Base-by-base conservation (phyloP, 2,113 vertebrate species). In the Campylorhamphus procurvoides region DNA sequence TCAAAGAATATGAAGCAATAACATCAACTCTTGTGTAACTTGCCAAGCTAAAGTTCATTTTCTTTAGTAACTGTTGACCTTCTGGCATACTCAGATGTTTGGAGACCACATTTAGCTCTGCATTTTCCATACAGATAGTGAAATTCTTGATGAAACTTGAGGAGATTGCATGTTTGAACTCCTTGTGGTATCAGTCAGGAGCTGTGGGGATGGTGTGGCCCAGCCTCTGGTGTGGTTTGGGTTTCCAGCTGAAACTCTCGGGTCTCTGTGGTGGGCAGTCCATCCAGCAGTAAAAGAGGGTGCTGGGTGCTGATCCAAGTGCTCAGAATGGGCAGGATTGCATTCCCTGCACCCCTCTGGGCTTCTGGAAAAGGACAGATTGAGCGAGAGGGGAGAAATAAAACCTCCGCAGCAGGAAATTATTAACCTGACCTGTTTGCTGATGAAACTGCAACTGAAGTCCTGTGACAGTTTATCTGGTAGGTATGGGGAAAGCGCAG, bases 41-140 rank as follows among this genome's bases (percentile, higher is more conserved):
- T 42, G 23, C 72, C 50, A 69, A 69, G 42, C 52, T 83, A 13
- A 84, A 89, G 66, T 87, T 93, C 28, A 49, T 87, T 85, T 79
- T 87, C 66, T 39, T 35, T 89, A 60, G 13, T n/a, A 79, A 49
- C 28, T 44, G 22, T 44, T 93, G 88, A 64, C 67, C 69, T 90
- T 39, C 55, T 87, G 78, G 27, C 17, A 28, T 18, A 44, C 20
- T 71, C 33, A 84, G 16, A 22, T 77, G 52, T 59, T 82, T 59
- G 75, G 55, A 58, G 28, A 69, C 44, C 49, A 11, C 31, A 25
- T 80, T 88, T 81, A 81, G 58, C 52, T 77, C 47, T 47, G 18
- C 72, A 13, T 84, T 95, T 84, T 76, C 62, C n/a, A 13, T 31
- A 24, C 12, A 60, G 35, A 80, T 62, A 84, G 46, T 23, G 46